These are phyloP conservation scores for Drosophila miranda DNA, from an alignment of 1,140 invertebrate genomes.

Conservation along the genomic window DNA sequence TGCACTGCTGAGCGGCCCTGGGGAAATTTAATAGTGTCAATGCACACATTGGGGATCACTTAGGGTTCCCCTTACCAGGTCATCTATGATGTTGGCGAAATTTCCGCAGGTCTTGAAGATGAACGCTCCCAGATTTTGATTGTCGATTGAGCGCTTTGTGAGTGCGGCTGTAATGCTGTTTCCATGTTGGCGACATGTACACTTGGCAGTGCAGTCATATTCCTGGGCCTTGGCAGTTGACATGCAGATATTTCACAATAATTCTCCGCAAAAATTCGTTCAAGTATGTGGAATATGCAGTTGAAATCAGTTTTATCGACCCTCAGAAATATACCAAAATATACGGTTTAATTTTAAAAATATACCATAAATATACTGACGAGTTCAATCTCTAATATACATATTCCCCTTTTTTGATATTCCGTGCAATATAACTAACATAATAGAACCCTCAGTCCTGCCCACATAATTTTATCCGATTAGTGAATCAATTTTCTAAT, in stretches of 20 bases:
- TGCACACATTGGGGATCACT: too few relatives aligned
- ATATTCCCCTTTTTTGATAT: too few relatives aligned
- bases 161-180: constrained; percentile 84
- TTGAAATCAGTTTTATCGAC: too few relatives aligned
- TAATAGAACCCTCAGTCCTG: too few relatives aligned
- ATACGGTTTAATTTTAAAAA: too few relatives aligned
- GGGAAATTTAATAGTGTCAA: constrained; percentile 15
- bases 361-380: too few relatives aligned
- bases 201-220: constrained; percentile 83
- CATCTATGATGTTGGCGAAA: constrained; percentile 83
- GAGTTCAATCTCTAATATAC: too few relatives aligned
- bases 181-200: constrained; percentile 84
- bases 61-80: constrained; percentile 47
- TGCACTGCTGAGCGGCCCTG: constrained; percentile 86
- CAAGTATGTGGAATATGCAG: constrained; percentile 33
- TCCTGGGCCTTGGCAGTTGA: constrained; percentile 63
- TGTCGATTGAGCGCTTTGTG: constrained; percentile 83
- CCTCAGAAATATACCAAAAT: too few relatives aligned
- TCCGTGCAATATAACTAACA: too few relatives aligned
- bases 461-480: too few relatives aligned
- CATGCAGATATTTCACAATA: constrained; percentile 38
- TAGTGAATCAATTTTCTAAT: too few relatives aligned
- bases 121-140: constrained; percentile 83
- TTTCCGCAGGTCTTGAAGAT: constrained; percentile 84
- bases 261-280: constrained; percentile 25